Evolutionary conservation across 2,797 vertebrate genomes (phyloP), one percentile per base, ranked within the genome.

Genomic region (Natrix natrix): DNA sequence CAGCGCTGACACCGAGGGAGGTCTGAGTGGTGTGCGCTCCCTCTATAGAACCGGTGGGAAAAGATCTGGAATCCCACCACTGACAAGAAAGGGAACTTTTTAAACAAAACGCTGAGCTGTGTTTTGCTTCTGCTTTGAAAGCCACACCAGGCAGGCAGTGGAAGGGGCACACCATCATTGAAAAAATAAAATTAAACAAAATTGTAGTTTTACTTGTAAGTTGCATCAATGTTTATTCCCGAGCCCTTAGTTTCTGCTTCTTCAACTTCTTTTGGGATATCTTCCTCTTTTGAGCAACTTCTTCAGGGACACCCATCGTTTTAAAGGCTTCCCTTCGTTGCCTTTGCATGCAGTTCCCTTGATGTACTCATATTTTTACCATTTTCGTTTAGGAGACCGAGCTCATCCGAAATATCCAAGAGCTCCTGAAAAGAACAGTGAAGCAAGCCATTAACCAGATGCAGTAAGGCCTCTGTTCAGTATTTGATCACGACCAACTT

Each of bases 201-300:
- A 52, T 52, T 52, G 48, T 52, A 60, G 88, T 95, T 98, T 98
- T 98, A 98, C 98, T 98, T 96, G 20, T 95, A 54, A 95, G 92
- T 97, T 20, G 56, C 2, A 13, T 26, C 0, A 32, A 2, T 56
- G n/a, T 94, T 96, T 97, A 99, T 95, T 99, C 99, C 93, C 99
- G 98, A 20, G 99, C 98, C 99, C 99, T 99, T 14, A 99, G 98
- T 94, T 99, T 99, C 95, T 99, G 99, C 98, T 99, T 99, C 98
- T 99, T 99, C 97, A 99, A 98, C 97, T 99, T 98, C 97, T 98
- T 98, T 66, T 98, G 98, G 59, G 98, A 98, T 89, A 98, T 98
- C 98, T 98, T 57, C 56, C 14, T 57, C 14, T 57, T 13, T 57
- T 57, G 56, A 57, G 56, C 56, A 57, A 57, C 56, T 57, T 56